Conservation (phyloP, 2,888 invertebrate species). For the Sesamia inferens region DNA sequence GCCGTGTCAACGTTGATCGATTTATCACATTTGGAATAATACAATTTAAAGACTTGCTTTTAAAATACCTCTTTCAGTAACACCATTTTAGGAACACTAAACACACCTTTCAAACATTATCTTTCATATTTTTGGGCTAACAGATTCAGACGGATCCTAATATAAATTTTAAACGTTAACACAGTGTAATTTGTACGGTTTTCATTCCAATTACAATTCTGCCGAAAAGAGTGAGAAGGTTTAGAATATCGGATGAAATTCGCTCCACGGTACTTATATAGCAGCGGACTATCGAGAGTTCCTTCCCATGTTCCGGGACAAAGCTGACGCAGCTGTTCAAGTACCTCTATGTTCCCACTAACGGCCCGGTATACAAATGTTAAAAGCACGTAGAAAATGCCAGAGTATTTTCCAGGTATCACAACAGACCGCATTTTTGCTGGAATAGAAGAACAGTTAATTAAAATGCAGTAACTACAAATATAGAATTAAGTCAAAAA, state of each 20-base stretch:
- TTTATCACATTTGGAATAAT: background rate
- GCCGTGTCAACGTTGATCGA: background rate
- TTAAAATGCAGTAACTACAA: slow-evolving; percentile 1
- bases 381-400: slow-evolving; percentile 32
- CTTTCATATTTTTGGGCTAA: background rate
- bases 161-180: background rate
- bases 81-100: background rate
- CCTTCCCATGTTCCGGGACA: slow-evolving; percentile 44
- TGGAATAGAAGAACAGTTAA: background rate
- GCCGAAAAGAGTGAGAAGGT: background rate
- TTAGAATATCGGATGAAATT: slow-evolving; percentile 2
- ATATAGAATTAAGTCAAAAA: slow-evolving; percentile 3
- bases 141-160: background rate
- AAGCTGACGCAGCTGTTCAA: slow-evolving; percentile 54
- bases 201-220: slow-evolving; percentile 1
- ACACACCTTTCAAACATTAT: background rate
- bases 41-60: slow-evolving; percentile 12
- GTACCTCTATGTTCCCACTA: slow-evolving; percentile 38
- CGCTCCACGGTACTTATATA: background rate
- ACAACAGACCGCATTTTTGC: background rate
- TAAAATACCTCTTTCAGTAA: background rate
- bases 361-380: slow-evolving; percentile 20
- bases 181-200: background rate
- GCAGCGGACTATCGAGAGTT: slow-evolving; percentile 33
- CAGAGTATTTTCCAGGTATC: slow-evolving; percentile 9